A percentile compares a stretch with the other conserved stretches of the same genome.
Conservation (phyloP, 2,113 vertebrate species). For the Oreochromis spilurus region DNA sequence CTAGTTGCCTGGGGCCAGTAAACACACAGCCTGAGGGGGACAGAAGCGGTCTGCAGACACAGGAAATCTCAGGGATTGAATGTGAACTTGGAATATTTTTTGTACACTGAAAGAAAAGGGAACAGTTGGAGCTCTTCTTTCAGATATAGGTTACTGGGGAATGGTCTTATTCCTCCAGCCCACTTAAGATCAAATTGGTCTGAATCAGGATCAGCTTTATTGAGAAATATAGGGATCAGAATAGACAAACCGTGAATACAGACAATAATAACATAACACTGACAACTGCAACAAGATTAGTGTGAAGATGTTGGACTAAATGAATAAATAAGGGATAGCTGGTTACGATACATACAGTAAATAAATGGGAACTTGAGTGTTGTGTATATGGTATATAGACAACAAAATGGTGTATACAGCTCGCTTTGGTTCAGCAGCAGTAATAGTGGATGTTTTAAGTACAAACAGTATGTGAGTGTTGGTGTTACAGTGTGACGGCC, state of each 20-base stretch:
- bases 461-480: neutral
- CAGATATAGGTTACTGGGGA: neutral
- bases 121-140: neutral
- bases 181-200: neutral
- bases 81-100: neutral
- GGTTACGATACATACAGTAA: neutral
- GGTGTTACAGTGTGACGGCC: neutral
- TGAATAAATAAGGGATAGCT: neutral
- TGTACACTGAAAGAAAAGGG: neutral
- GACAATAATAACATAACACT: neutral
- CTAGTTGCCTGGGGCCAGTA: neutral
- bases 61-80: neutral
- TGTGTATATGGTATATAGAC: neutral
- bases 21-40: neutral
- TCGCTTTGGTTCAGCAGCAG: neutral
- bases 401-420: neutral
- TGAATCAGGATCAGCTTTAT: neutral
- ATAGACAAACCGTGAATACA: neutral
- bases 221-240: neutral
- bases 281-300: neutral
- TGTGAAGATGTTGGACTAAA: neutral
- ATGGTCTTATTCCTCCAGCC: neutral
- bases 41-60: fast-evolving
- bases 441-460: neutral
- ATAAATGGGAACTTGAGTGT: neutral